Percentiles rank a stretch among this genome's conserved stretches.
phyloP scores from a whole-genome alignment of 2,113 vertebrate genomes.

The Cochlearius cochlearius region DNA sequence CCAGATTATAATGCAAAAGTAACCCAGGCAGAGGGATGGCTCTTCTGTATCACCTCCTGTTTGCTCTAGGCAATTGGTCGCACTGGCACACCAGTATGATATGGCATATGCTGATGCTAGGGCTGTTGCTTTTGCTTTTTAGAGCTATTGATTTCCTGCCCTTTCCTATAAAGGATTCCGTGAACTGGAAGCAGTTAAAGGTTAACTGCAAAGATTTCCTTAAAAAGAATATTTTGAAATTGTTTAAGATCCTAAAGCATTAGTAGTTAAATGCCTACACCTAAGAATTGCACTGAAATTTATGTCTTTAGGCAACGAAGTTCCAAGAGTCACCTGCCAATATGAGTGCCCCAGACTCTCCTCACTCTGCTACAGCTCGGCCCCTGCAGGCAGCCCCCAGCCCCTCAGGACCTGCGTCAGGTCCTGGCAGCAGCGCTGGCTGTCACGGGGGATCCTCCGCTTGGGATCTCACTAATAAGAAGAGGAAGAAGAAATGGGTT shows the following conservation, averaged over 20 bases:
- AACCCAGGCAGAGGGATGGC: background rate
- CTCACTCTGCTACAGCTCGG: fast-evolving
- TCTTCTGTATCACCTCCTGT: background rate
- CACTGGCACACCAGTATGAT: background rate
- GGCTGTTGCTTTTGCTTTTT: conserved; percentile 33
- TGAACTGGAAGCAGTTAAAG: conserved; percentile 65
- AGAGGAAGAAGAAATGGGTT: background rate
- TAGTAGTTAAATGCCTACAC: background rate
- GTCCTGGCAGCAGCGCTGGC: background rate
- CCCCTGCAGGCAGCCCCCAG: background rate
- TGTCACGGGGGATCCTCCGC: background rate
- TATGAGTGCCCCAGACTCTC: background rate
- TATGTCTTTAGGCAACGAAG: background rate
- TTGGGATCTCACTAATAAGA: background rate
- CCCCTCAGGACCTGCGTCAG: background rate
- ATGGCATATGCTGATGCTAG: background rate
- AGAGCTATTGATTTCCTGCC: conserved; percentile 65
- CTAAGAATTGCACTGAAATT: background rate
- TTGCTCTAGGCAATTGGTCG: background rate
- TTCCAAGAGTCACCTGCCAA: background rate
- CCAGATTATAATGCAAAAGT: background rate
- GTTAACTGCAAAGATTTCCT: conserved; percentile 51
- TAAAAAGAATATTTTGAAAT: conserved; percentile 49
- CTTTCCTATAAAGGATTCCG: conserved; percentile 48
- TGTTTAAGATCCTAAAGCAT: conserved; percentile 37